A percentile compares a stretch with the other conserved stretches of the same genome.
phyloP scores from a whole-genome alignment of 2,113 vertebrate species.

The Scatophagus argus region DNA sequence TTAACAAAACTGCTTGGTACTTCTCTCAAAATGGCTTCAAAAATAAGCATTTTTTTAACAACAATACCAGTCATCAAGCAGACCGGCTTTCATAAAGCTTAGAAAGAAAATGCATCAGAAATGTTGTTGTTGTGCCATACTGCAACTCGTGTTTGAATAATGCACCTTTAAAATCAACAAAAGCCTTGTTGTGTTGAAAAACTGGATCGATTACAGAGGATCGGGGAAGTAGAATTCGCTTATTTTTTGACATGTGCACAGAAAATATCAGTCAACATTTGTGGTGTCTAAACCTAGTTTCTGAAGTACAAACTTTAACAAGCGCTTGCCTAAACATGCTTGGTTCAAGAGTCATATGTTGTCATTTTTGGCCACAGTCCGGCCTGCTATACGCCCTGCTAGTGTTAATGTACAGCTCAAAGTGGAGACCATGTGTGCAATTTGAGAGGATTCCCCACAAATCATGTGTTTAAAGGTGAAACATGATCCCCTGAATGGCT shows the following conservation, averaged over 20 bases:
- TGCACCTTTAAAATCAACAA: constrained; percentile 33
- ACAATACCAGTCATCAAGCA: constrained; percentile 44
- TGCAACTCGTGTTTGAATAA: constrained; percentile 14
- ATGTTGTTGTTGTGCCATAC: not conserved
- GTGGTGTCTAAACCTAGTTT: not conserved
- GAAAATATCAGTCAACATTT: constrained; percentile 21
- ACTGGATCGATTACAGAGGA: not conserved
- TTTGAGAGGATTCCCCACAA: constrained; percentile 61
- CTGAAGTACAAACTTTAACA: not conserved
- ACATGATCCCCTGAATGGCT: constrained; percentile 23
- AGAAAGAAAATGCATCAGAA: constrained; percentile 35
- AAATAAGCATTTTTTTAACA: constrained; percentile 50
- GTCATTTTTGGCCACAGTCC: not conserved
- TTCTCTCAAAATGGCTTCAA: constrained; percentile 56
- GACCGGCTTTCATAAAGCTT: constrained; percentile 26
- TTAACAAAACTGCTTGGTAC: constrained; percentile 44
- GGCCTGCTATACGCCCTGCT: not conserved
- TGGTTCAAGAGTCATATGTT: not conserved
- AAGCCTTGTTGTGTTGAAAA: not conserved
- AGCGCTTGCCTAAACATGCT: not conserved
- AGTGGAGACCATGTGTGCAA: constrained; percentile 32
- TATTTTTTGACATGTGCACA: constrained; percentile 7
- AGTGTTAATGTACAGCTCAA: not conserved
- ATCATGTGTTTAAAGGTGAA: constrained; percentile 54
- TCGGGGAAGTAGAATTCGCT: not conserved